A percentile compares a stretch with the other conserved stretches of the same genome.
Evolutionary conservation across 2,888 invertebrate genomes (phyloP).

Genomic region (Geophilus truncorum): DNA sequence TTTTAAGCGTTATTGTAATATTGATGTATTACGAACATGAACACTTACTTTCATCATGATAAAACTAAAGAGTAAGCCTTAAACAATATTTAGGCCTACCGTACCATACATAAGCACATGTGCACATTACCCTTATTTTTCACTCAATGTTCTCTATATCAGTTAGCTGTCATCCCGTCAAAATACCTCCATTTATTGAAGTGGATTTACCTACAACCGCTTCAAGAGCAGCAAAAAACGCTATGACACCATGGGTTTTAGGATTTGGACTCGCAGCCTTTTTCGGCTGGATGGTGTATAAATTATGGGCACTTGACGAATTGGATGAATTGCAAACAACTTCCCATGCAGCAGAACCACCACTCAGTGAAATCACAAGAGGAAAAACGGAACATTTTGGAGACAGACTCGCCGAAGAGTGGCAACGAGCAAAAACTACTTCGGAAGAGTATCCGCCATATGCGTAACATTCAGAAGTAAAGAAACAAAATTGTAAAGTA

Average conservation of each 20-base stretch:
- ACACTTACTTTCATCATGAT: neutral
- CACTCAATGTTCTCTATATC: conserved; percentile 7
- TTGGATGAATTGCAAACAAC: neutral
- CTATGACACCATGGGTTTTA: neutral
- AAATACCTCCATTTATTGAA: conserved; percentile 10
- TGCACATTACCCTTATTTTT: neutral
- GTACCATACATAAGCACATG: neutral
- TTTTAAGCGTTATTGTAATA: neutral
- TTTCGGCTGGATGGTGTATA: conserved; percentile 2
- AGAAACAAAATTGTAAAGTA: neutral
- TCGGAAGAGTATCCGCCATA: neutral
- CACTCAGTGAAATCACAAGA: neutral
- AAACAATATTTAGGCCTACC: neutral
- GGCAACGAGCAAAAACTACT: neutral
- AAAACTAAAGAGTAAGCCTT: conserved; percentile 9
- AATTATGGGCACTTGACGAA: neutral
- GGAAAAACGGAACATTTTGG: neutral
- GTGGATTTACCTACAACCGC: neutral
- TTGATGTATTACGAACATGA: neutral
- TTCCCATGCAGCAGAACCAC: neutral
- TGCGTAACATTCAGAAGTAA: neutral
- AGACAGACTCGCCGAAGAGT: neutral
- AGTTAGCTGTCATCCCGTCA: neutral
- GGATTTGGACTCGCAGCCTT: neutral
- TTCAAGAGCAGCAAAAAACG: neutral